Percentiles rank a stretch among this genome's conserved stretches.
These are phyloP conservation scores for Corvus cornix DNA, from an alignment of 2,113 vertebrate genomes.

Conservation along the genomic window DNA sequence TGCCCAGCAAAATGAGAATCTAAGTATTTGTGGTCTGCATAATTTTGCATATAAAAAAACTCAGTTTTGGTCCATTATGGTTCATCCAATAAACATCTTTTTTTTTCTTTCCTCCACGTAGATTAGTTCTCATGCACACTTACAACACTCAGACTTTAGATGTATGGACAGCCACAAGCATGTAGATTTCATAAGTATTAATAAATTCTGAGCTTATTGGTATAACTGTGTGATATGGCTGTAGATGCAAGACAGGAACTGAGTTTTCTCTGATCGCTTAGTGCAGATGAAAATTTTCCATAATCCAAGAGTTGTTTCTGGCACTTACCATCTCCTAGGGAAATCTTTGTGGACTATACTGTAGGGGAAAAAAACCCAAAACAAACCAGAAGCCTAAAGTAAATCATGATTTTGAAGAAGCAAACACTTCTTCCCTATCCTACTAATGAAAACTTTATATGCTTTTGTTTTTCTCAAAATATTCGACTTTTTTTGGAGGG, in stretches of 20 bases:
- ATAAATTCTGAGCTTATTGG: background rate
- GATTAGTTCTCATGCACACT: background rate
- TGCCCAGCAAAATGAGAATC: background rate
- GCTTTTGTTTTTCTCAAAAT: background rate
- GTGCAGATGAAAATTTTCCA: background rate
- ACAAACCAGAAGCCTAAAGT: background rate
- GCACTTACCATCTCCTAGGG: background rate
- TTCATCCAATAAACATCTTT: background rate
- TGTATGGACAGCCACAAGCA: background rate
- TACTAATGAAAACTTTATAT: background rate
- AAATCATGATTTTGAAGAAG: background rate
- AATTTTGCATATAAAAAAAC: background rate
- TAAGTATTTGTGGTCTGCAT: background rate
- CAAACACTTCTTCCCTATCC: background rate
- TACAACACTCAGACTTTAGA: background rate
- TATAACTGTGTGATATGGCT: background rate
- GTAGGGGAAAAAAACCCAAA: background rate
- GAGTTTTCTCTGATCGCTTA: background rate
- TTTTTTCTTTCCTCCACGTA: background rate
- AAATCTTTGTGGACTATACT: background rate
- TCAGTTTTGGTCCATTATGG: background rate
- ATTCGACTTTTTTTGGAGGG: background rate
- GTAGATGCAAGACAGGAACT: background rate
- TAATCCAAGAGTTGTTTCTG: background rate
- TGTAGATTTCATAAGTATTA: background rate